Percentiles rank a stretch among this genome's conserved stretches.
phyloP scores from a whole-genome alignment of 2,888 invertebrate species.

The Nomada flava region DNA sequence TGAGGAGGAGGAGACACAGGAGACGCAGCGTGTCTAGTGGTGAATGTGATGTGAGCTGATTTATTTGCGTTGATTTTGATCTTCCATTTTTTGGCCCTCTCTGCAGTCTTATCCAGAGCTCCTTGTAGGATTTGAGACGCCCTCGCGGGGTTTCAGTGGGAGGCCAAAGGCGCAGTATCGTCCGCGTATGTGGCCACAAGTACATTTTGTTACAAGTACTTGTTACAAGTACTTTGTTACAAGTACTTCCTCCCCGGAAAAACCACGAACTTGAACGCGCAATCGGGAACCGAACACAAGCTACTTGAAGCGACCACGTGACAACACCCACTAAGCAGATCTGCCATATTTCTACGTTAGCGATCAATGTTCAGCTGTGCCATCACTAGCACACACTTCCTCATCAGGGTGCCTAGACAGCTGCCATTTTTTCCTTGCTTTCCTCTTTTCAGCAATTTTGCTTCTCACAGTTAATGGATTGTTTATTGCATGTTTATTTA shows the following conservation, averaged over 20 bases:
- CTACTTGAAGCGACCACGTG: constrained; percentile 87
- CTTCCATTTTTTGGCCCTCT: constrained; percentile 8
- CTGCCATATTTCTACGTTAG: constrained; percentile 85
- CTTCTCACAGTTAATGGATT: too few relatives aligned
- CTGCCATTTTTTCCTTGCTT: too few relatives aligned
- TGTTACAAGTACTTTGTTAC: neutral
- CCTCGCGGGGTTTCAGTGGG: neutral
- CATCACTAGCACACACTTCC: constrained; percentile 86
- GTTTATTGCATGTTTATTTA: too few relatives aligned
- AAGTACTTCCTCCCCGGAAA: constrained; percentile 12
- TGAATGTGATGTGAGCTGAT: neutral
- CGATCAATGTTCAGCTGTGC: constrained; percentile 88
- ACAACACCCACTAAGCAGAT: constrained; percentile 88
- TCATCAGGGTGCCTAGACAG: too few relatives aligned
- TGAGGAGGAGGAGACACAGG: neutral
- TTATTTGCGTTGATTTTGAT: neutral
- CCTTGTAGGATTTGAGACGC: neutral
- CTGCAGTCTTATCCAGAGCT: neutral
- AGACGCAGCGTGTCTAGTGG: neutral
- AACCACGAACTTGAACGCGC: constrained; percentile 81
- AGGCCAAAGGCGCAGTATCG: neutral
- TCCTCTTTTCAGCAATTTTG: too few relatives aligned
- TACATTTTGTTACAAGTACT: neutral
- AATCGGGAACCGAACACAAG: constrained; percentile 86
- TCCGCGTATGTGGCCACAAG: neutral